Evolutionary conservation across 1,140 invertebrate genomes (phyloP).

Genomic region (Psix sp.): DNA sequence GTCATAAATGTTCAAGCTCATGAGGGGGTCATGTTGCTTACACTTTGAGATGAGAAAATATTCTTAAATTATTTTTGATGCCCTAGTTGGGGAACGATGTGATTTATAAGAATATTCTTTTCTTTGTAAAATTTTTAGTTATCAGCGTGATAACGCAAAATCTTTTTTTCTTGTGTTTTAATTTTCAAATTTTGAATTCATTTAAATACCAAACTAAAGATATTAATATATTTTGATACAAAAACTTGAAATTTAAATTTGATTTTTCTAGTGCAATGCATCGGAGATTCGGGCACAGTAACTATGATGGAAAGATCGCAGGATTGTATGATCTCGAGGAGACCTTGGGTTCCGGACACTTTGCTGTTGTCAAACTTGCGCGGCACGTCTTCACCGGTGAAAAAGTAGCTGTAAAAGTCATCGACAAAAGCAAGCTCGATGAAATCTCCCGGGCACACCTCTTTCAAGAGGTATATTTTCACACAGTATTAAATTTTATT

Average conservation of each 20-base stretch:
- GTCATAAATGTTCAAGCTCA: too few species aligned
- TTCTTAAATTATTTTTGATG: too few species aligned
- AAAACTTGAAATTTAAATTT: constrained; percentile 11
- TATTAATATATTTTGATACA: neutral
- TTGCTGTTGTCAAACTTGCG: constrained; percentile 99
- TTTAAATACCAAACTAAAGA: neutral
- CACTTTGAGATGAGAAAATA: too few species aligned
- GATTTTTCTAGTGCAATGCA: constrained; percentile 65
- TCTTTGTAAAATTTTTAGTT: too few species aligned
- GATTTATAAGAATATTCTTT: too few species aligned
- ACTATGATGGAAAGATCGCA: constrained; percentile 94
- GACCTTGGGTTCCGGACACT: constrained; percentile 96
- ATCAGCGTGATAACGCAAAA: too few species aligned
- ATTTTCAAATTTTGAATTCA: neutral
- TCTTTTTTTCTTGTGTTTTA: too few species aligned
- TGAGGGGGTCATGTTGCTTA: too few species aligned
- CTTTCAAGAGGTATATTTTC: constrained; percentile 90
- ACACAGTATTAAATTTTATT: too few species aligned
- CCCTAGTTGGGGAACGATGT: too few species aligned
- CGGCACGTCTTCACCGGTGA: constrained; percentile 99
- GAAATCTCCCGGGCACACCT: constrained; percentile 97
- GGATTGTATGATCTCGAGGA: constrained; percentile 97
- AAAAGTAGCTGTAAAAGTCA: constrained; percentile 96
- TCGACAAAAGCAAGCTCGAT: constrained; percentile 98
- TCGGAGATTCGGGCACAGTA: constrained; percentile 71